Evolutionary conservation across 1,140 invertebrate species (phyloP).

Genomic region (Panulirus ornatus): DNA sequence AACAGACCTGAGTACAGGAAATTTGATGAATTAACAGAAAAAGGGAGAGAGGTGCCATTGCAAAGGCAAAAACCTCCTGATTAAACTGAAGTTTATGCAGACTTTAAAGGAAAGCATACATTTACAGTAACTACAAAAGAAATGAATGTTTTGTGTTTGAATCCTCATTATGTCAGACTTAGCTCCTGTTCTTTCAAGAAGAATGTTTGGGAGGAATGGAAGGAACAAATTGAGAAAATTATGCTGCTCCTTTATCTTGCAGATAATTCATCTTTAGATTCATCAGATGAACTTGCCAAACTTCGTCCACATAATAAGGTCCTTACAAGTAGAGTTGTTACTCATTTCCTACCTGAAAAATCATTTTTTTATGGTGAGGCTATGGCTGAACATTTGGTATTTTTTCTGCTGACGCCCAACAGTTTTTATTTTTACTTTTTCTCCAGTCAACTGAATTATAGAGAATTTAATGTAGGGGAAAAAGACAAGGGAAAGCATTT

Average conservation of each 20-base stretch:
- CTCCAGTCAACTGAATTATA: too few relatives aligned
- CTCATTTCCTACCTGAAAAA: slow-evolving; percentile 32
- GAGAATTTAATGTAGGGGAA: too few relatives aligned
- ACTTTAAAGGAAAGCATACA: slow-evolving; percentile 13
- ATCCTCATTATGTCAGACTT: slow-evolving; percentile 20
- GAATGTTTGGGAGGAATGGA: slow-evolving; percentile 7
- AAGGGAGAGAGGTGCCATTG: too few relatives aligned
- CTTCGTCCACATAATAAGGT: slow-evolving; percentile 11
- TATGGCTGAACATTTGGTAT: too few relatives aligned
- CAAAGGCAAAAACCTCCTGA: too few relatives aligned
- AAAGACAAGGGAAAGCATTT: too few relatives aligned
- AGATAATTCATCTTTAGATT: slow-evolving; percentile 20
- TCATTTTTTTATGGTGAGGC: slow-evolving; percentile 22
- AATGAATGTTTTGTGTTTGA: slow-evolving; percentile 14
- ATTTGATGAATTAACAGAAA: too few relatives aligned
- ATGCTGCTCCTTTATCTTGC: too few relatives aligned
- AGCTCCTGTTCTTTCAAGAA: slow-evolving; percentile 27
- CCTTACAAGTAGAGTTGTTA: slow-evolving; percentile 11
- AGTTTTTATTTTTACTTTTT: too few relatives aligned
- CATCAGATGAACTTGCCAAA: not conserved
- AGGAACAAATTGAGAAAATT: too few relatives aligned
- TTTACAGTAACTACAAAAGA: slow-evolving; percentile 27
- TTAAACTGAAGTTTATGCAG: slow-evolving; percentile 38
- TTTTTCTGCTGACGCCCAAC: too few relatives aligned
- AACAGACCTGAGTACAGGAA: too few relatives aligned